phyloP scores from a whole-genome alignment of 2,113 vertebrate species.

The Petromus typicus region DNA sequence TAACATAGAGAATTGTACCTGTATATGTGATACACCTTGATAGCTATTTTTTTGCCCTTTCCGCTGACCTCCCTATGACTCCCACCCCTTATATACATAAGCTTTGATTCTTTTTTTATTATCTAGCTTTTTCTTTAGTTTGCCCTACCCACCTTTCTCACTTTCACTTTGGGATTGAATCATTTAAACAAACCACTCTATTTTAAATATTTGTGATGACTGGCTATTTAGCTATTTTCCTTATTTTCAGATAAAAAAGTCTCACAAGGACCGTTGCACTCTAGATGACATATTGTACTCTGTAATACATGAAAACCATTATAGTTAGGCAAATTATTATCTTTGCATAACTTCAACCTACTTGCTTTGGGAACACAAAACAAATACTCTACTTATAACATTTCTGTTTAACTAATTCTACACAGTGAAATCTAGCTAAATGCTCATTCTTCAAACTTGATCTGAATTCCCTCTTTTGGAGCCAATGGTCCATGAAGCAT shows the following conservation, averaged over 20 bases:
- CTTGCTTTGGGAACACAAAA: background rate
- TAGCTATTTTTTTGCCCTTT: no score
- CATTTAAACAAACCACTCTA: background rate
- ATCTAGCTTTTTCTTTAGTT: no score
- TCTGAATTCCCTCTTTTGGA: background rate
- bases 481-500: background rate
- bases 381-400: background rate
- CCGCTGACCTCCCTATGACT: no score
- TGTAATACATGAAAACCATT: slow-evolving; percentile 1
- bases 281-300: background rate
- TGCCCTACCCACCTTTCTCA: no score
- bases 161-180: no score
- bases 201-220: background rate
- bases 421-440: background rate
- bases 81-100: no score
- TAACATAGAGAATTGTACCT: no score
- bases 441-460: background rate
- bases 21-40: no score
- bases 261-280: background rate
- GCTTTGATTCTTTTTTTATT: no score
- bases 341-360: background rate
- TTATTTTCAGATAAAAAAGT: background rate
- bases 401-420: background rate
- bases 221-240: background rate
- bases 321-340: background rate